Percentiles rank a stretch among this genome's conserved stretches.
phyloP scores from a whole-genome alignment of 2,888 invertebrate genomes.

The Hydrotaea cyrtoneurina region DNA sequence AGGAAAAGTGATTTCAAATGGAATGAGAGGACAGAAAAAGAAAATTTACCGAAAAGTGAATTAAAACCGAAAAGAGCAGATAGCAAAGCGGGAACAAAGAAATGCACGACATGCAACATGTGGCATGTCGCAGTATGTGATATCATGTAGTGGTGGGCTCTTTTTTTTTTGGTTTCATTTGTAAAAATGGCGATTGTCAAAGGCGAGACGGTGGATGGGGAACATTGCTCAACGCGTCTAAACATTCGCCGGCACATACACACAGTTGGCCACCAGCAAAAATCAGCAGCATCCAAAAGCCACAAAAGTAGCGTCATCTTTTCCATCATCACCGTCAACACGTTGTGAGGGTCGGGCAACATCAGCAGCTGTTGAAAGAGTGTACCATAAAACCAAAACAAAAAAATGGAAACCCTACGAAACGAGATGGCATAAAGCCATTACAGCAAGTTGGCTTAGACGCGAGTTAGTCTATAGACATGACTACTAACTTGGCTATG shows the following conservation, averaged over 20 bases:
- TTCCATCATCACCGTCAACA: background rate
- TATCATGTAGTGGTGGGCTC: too few species aligned
- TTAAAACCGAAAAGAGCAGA: background rate
- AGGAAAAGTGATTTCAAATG: background rate
- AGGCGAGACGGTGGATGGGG: background rate
- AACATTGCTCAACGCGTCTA: too few species aligned
- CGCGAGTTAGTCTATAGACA: constrained; percentile 7
- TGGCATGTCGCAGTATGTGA: background rate
- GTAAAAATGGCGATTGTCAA: background rate
- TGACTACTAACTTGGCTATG: background rate
- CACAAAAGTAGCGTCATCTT: background rate
- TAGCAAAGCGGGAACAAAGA: background rate
- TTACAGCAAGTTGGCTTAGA: background rate
- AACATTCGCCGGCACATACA: too few species aligned
- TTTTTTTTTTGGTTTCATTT: too few species aligned
- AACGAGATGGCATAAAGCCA: background rate
- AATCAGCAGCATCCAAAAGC: background rate
- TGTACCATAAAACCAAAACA: too few species aligned
- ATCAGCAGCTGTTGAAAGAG: background rate
- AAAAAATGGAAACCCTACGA: background rate
- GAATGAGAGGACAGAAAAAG: background rate
- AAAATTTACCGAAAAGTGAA: background rate
- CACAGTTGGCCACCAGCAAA: background rate
- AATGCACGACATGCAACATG: background rate
- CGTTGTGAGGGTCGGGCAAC: background rate